A percentile compares a stretch with the other conserved stretches of the same genome.
These are phyloP conservation scores for Epinotia nisella DNA, from an alignment of 2,888 invertebrate species.

Conservation along the genomic window DNA sequence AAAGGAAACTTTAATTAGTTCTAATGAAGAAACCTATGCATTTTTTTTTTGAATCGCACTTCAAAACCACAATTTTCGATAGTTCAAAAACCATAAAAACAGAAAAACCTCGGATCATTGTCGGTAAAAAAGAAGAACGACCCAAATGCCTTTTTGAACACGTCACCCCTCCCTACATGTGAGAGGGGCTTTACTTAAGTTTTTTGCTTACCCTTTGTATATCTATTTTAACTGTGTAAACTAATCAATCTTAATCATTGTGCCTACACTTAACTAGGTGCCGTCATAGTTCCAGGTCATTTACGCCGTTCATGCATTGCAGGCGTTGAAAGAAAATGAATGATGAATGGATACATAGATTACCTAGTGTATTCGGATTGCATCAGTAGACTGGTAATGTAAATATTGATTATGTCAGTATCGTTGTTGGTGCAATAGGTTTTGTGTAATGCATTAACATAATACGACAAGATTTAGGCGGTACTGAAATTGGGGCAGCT, in stretches of 20 bases:
- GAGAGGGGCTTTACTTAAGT: too few species aligned
- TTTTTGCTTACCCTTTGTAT: background rate
- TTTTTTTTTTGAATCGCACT: too few species aligned
- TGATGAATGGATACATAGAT: constrained; percentile 20
- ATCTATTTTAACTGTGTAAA: background rate
- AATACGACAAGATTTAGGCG: constrained; percentile 4
- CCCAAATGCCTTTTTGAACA: too few species aligned
- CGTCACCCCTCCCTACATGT: too few species aligned
- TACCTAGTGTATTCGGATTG: constrained; percentile 16
- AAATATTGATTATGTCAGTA: constrained; percentile 35
- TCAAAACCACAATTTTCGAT: too few species aligned
- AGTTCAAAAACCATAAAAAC: too few species aligned
- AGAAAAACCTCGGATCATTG: too few species aligned
- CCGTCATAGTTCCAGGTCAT: constrained; percentile 18
- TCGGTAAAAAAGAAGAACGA: too few species aligned
- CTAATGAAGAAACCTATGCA: too few species aligned
- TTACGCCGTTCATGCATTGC: constrained; percentile 13
- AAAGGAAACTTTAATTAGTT: too few species aligned
- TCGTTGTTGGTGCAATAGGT: constrained; percentile 8
- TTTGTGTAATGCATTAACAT: background rate
- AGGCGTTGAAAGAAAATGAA: constrained; percentile 30
- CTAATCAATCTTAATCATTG: background rate
- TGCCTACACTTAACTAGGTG: background rate
- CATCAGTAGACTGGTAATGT: constrained; percentile 29
- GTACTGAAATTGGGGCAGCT: background rate